Conservation (phyloP, 2,888 invertebrate genomes). For the Labia minor region DNA sequence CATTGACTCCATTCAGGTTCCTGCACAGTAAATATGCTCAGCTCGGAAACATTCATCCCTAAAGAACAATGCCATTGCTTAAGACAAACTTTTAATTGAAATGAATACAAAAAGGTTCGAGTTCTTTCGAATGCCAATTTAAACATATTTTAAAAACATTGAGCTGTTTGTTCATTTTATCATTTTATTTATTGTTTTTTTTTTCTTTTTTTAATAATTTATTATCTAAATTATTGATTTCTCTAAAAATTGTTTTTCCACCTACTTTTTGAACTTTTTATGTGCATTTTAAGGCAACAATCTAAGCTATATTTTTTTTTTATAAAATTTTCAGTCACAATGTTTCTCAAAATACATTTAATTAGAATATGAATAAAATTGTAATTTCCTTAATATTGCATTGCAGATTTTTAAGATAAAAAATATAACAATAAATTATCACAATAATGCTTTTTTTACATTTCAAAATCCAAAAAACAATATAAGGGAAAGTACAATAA, state of each 20-base stretch:
- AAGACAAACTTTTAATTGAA: not conserved
- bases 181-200: not conserved
- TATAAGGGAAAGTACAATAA: not conserved
- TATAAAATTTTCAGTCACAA: not conserved
- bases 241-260: not conserved
- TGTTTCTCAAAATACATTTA: conserved; percentile 7
- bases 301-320: not conserved
- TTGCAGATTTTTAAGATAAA: conserved; percentile 13
- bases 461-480: not conserved
- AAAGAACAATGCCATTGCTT: conserved; percentile 22
- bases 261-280: not conserved
- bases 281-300: not conserved
- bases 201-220: not conserved
- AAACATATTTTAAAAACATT: conserved; percentile 13
- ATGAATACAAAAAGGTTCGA: not conserved
- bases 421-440: conserved; percentile 5
- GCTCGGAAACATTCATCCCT: conserved; percentile 14
- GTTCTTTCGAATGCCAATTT: not conserved
- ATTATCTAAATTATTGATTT: not conserved
- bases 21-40: conserved; percentile 17
- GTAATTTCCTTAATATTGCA: conserved; percentile 7
- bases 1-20: conserved; percentile 20
- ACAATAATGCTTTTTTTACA: conserved; percentile 13
- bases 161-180: not conserved
- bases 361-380: not conserved